These are phyloP conservation scores for Aquatica leii DNA, from an alignment of 2,888 invertebrate species.

Conservation along the genomic window DNA sequence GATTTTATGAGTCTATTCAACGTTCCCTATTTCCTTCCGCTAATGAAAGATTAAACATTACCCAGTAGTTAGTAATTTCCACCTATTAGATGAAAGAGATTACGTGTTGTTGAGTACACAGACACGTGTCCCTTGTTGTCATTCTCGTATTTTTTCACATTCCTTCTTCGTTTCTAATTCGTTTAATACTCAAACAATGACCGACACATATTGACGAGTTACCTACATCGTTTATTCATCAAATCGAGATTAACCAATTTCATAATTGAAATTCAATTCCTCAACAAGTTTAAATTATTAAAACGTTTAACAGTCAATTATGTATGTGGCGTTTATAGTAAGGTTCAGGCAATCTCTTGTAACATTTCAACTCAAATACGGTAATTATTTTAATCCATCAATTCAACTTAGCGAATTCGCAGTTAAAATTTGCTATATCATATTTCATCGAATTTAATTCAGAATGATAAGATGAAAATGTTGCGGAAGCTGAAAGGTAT, in stretches of 20 bases:
- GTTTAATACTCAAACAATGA: not conserved
- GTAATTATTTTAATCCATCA: too few relatives aligned
- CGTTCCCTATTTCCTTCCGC: not conserved
- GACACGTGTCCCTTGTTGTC: too few relatives aligned
- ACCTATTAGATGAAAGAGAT: not conserved
- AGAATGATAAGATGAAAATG: too few relatives aligned
- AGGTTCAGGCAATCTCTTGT: too few relatives aligned
- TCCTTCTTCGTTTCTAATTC: too few relatives aligned
- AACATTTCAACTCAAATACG: too few relatives aligned
- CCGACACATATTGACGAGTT: not conserved
- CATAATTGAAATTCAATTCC: not conserved
- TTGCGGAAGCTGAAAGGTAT: too few relatives aligned
- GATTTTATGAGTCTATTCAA: not conserved
- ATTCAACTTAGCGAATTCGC: too few relatives aligned
- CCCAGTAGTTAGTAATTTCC: not conserved
- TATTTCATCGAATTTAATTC: too few relatives aligned
- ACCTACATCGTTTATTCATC: not conserved
- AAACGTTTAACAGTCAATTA: not conserved
- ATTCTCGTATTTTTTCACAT: too few relatives aligned
- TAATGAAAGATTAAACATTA: not conserved
- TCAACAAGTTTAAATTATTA: not conserved
- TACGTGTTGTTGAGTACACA: not conserved
- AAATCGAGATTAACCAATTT: not conserved
- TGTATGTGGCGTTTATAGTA: too few relatives aligned
- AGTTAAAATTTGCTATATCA: too few relatives aligned